These are phyloP conservation scores for Dasypogon diadema DNA, from an alignment of 2,888 invertebrate species.

Conservation along the genomic window DNA sequence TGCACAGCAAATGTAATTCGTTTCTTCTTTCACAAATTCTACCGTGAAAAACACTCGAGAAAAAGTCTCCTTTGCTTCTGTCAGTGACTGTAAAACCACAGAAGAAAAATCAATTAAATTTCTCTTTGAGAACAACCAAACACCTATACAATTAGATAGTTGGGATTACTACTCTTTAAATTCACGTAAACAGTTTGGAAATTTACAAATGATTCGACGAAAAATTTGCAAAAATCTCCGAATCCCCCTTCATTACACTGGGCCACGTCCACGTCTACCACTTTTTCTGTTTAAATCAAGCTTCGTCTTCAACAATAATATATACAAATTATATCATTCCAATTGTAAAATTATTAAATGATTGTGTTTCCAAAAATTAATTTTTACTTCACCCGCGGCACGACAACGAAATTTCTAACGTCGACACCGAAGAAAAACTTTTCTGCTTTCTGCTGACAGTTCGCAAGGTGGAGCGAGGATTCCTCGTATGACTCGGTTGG, in stretches of 20 bases:
- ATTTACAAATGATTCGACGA: no score
- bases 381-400: slow-evolving; percentile 19
- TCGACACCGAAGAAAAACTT: slow-evolving; percentile 34
- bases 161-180: no score
- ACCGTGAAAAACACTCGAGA: not conserved
- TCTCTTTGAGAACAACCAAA: not conserved
- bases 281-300: not conserved
- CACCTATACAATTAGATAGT: no score
- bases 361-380: no score
- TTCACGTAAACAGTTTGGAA: no score
- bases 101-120: slow-evolving; percentile 32
- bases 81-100: not conserved
- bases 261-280: slow-evolving; percentile 26
- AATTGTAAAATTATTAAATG: not conserved
- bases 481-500: not conserved
- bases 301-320: not conserved
- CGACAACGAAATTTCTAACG: slow-evolving; percentile 26
- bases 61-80: not conserved
- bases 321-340: not conserved
- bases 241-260: not conserved
- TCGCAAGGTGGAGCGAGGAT: slow-evolving; percentile 20
- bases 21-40: not conserved
- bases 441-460: slow-evolving; percentile 13
- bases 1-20: not conserved
- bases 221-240: not conserved